Percentiles rank a stretch among this genome's conserved stretches.
Evolutionary conservation across 2,888 invertebrate species (phyloP).

Genomic region (Trissolcus brochymenae): DNA sequence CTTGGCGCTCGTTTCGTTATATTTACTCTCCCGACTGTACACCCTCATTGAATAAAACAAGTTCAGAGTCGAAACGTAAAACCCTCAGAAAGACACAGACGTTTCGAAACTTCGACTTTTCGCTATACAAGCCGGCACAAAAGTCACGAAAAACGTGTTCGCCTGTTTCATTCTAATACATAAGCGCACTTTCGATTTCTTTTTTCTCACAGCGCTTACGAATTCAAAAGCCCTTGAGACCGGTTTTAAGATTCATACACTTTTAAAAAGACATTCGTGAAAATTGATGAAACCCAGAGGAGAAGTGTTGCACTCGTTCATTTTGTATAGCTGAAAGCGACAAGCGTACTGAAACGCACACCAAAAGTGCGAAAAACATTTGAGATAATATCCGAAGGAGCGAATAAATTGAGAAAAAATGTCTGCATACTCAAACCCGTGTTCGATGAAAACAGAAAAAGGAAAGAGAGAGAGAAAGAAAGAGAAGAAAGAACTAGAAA

Average conservation of each 20-base stretch:
- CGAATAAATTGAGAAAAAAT: background rate
- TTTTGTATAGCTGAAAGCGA: conserved; percentile 14
- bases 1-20: conserved; percentile 47
- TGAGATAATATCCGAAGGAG: conserved; percentile 11
- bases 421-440: too few relatives aligned
- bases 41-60: conserved; percentile 55
- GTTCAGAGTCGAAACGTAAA: conserved; percentile 34
- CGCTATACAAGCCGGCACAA: conserved; percentile 40
- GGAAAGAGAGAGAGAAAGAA: too few relatives aligned
- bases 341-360: background rate
- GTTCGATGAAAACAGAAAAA: too few relatives aligned
- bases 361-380: too few relatives aligned
- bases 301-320: conserved; percentile 13
- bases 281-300: conserved; percentile 23
- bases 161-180: conserved; percentile 27
- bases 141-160: conserved; percentile 36
- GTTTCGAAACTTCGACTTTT: conserved; percentile 46
- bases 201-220: conserved; percentile 1
- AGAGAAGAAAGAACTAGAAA: too few relatives aligned
- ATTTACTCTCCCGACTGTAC: conserved; percentile 41
- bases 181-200: conserved; percentile 10
- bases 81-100: conserved; percentile 33
- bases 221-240: background rate
- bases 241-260: conserved; percentile 25
- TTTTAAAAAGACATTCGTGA: conserved; percentile 14